A percentile compares a stretch with the other conserved stretches of the same genome.
These are phyloP conservation scores for Eilema griseolum DNA, from an alignment of 2,888 invertebrate genomes.

Conservation along the genomic window DNA sequence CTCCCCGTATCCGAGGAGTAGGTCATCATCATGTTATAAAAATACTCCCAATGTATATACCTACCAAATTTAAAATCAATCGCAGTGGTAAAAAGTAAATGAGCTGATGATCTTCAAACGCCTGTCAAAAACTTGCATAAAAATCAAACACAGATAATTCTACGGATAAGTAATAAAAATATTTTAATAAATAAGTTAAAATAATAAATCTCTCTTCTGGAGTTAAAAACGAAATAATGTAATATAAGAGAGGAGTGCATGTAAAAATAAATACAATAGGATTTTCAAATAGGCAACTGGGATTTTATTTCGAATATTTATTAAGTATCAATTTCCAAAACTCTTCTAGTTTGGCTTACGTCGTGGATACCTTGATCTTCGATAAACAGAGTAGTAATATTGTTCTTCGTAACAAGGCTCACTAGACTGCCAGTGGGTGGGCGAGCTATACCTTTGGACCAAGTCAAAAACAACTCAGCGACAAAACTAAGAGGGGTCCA, in stretches of 20 bases:
- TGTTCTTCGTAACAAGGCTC: constrained; percentile 95
- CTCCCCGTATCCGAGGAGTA: no score
- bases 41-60: no score
- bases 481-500: constrained; percentile 98
- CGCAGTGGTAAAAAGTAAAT: no score
- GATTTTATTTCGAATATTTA: background rate
- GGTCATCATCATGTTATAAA: no score
- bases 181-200: no score
- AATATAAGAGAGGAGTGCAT: background rate
- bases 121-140: no score
- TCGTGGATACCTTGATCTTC: background rate
- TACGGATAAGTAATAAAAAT: no score
- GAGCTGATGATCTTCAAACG: no score
- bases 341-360: background rate
- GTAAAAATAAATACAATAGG: background rate
- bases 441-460: constrained; percentile 93
- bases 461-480: constrained; percentile 95
- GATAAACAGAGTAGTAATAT: constrained; percentile 90
- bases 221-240: no score
- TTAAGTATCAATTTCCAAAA: constrained; percentile 3
- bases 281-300: background rate
- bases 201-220: no score
- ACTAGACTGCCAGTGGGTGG: constrained; percentile 96
- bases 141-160: no score
- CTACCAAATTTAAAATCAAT: no score